A percentile compares a stretch with the other conserved stretches of the same genome.
phyloP scores from a whole-genome alignment of 2,113 vertebrate species.

The Penelope pileata region DNA sequence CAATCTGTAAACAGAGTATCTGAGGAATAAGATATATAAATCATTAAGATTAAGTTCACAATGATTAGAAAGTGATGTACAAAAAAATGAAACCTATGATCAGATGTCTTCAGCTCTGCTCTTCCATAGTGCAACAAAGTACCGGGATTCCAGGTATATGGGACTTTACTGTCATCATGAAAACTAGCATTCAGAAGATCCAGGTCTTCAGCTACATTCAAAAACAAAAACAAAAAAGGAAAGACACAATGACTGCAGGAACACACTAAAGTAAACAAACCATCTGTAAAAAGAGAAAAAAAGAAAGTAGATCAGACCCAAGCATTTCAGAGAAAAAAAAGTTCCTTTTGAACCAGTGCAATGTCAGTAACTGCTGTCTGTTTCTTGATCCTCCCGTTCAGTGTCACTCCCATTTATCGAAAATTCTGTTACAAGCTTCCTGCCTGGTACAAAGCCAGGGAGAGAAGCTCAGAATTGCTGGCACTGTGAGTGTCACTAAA shows the following conservation, averaged over 20 bases:
- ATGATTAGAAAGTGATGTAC: neutral
- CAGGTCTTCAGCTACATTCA: constrained; percentile 88
- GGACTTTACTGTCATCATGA: constrained; percentile 81
- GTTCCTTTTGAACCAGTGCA: neutral
- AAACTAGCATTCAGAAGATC: constrained; percentile 89
- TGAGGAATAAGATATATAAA: neutral
- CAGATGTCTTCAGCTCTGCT: constrained; percentile 97
- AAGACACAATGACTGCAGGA: neutral
- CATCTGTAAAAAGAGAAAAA: neutral
- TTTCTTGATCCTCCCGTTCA: neutral
- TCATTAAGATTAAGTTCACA: neutral
- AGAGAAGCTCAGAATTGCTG: neutral
- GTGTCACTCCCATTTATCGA: neutral
- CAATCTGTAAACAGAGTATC: neutral
- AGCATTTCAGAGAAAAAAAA: neutral
- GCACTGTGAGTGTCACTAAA: neutral
- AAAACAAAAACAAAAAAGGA: neutral
- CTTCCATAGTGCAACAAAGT: constrained; percentile 91
- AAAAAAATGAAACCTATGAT: constrained; percentile 87
- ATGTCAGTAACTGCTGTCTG: neutral
- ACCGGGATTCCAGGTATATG: constrained; percentile 88
- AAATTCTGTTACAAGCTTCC: neutral
- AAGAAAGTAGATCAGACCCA: neutral
- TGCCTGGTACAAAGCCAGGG: neutral
- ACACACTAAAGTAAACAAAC: neutral